Conservation (phyloP, 2,888 invertebrate species). For the Tolmerus cingulatus region DNA sequence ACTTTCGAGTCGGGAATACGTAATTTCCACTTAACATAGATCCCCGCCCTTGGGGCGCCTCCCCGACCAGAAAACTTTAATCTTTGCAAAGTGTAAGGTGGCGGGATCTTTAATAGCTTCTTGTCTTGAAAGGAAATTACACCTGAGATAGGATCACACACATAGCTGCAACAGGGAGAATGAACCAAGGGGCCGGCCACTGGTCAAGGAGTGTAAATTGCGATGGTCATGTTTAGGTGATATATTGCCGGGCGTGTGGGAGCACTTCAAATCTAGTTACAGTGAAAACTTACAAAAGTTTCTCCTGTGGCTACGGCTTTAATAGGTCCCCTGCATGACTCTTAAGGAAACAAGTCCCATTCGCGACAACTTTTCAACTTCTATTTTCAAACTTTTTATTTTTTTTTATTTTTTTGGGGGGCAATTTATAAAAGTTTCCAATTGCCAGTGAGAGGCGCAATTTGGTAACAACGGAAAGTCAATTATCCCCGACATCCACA, state of each 20-base stretch:
- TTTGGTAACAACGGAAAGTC: constrained; percentile 34
- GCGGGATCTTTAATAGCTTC: constrained; percentile 17
- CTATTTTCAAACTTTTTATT: neutral
- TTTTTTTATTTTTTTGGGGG: neutral
- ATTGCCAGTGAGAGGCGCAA: constrained; percentile 30
- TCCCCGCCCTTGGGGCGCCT: neutral
- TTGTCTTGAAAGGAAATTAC: constrained; percentile 37
- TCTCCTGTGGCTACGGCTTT: neutral
- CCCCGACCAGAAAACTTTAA: constrained; percentile 1
- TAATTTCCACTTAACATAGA: constrained; percentile 33
- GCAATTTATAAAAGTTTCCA: constrained; percentile 37
- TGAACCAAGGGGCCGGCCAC: neutral
- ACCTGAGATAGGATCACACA: constrained; percentile 31
- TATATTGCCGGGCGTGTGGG: constrained; percentile 17
- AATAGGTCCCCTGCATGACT: constrained; percentile 9
- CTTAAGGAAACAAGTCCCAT: neutral
- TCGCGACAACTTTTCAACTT: constrained; percentile 12
- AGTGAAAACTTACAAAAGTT: constrained; percentile 6
- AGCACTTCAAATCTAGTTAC: constrained; percentile 35
- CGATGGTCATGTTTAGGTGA: constrained; percentile 33
- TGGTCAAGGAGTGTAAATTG: constrained; percentile 27
- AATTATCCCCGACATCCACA: constrained; percentile 33
- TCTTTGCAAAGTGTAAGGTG: neutral
- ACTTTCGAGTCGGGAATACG: constrained; percentile 35
- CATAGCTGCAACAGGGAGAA: constrained; percentile 18